Base-by-base conservation (phyloP, 2,888 invertebrate species). In the Ethmia dodecea region DNA sequence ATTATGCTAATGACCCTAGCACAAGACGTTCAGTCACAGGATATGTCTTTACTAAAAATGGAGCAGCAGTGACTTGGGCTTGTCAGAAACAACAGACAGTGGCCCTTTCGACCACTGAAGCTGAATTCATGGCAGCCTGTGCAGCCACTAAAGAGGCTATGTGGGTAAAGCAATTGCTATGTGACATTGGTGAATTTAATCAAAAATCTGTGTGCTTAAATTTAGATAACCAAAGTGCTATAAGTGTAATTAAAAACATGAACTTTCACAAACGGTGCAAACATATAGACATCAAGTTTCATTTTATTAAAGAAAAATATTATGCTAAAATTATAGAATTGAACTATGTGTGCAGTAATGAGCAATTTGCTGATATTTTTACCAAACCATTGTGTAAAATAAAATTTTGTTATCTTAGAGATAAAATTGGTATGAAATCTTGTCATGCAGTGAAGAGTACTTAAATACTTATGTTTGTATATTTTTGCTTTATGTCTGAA, bases 91-190 rank as follows among this genome's bases (percentile, higher is more conserved):
- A 38, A 24, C 3, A 30, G 6, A 9, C 9, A 22, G 34, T 38
- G 6, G 28, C 31, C 1, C 14, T 38, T 3, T 31, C 34, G 8
- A 34, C 34, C 8, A 31, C 31, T 1, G 38, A 38, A 25, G 34
- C 38, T 3, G 38, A 38, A 28, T 38, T 15, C 20, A 12, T 38
- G 9, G 38, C 34, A 13, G 31, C 29, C 9, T 28, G 30, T 13
- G 13, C 12, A 3, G 34, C 34, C 2, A 10, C 27, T 9, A 33
- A 34, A 24, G 38, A 38, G 10, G 1, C 15, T 9, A 8, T 34
- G 8, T 38, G 30, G 30, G 6, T 38, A 2, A 24, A 14, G 15
- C 11, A 18, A 13, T 8, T 27, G 3, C n/a, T 35, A 1, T 11
- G 3, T 9, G 25, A 32, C 4, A 15, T 32, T 8, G 28, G 15